Evolutionary conservation across 2,797 vertebrate genomes (phyloP), one percentile per base, ranked within the genome.

Genomic region (Macroramphosus scolopax): DNA sequence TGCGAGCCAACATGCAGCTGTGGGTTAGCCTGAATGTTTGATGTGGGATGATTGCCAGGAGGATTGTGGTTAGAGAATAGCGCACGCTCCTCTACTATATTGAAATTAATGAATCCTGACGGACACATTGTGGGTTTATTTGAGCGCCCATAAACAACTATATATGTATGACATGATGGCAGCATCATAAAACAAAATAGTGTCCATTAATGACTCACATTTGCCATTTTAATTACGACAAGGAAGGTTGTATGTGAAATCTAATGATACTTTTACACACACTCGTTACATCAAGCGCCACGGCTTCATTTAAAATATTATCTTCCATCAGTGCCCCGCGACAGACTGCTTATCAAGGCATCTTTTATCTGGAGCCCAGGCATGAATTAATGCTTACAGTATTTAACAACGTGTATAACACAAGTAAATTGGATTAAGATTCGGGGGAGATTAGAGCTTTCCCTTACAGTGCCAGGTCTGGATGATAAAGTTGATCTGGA

Each of bases 371-470:
- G 20, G 24, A 38, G 1, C 31, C n/a, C n/a, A n/a, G n/a, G 31
- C 18, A 36, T 47, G 38, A n/a, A n/a, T n/a, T n/a, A n/a, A 31
- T 13, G 42, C 40, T 41, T 6, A 10, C 25, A 26, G 6, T 44
- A 54, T 46, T 50, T 44, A 35, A 26, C 35, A 37, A 15, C 44
- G 8, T 47, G 61, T 50, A 74, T 1, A 47, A 66, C 48, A 62
- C 37, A 32, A 65, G 8, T 14, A 47, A 66, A 81, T 63, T 73
- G 58, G 73, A 69, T 78, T 65, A 70, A 52, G 56, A 72, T 81
- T 6, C 6, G n/a, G 28, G 7, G 16, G 30, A 59, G 73, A 84
- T 78, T 64, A 47, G 25, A 49, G 54, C 36, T 35, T 45, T 33
- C 32, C 43, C 30, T 7, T 50, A 69, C 17, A 35, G 36, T 60